Evolutionary conservation across 2,888 invertebrate species (phyloP), one percentile per base, ranked within the genome.

Genomic region (Drosophila putrida): DNA sequence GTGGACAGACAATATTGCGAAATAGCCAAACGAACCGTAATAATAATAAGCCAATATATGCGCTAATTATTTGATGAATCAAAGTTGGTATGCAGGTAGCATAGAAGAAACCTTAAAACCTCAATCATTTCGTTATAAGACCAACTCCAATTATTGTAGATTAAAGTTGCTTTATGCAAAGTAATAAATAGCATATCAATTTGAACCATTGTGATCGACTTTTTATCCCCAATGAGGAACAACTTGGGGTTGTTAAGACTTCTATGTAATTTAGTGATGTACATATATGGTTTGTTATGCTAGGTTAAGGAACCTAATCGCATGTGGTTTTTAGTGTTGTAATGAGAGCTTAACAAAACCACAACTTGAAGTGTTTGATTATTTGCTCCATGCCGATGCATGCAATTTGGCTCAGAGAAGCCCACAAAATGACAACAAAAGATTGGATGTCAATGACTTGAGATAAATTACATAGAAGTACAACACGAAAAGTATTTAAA

Each of bases 1-100:
- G 82, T 82, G 88, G 36, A 44, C 41, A 27, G 33, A 51, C 49
- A 64, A 47, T 39, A 31, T 73, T 69, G 55, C 46, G 62, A 75
- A 63, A 81, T 71, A 58, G 36, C 47, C 51, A 46, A 77, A 41
- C 51, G 57, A 67, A 77, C 54, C 38, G 15, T 47, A 50, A 28
- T 46, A 57, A 50, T 25, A 27, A 50, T 38, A 28, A 50, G 25
- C 31, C 9, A 47, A 41, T 31, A 20, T 28, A 50, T 47, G 67
- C 62, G 80, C 64, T 82, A 88, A 82, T 82, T 82, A 43, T 51
- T 54, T 39, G 49, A 65, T 71, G 63, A 61, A 67, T 79, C 58
- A 43, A 69, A 65, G 35, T 25, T 55, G 9, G 11, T 43, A 50
- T 46, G 39, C 57, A 54, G 51, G 53, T 8, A 4, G 43, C 33